phyloP scores from a whole-genome alignment of 2,888 invertebrate genomes.

The Pristionchus entomophagus region DNA sequence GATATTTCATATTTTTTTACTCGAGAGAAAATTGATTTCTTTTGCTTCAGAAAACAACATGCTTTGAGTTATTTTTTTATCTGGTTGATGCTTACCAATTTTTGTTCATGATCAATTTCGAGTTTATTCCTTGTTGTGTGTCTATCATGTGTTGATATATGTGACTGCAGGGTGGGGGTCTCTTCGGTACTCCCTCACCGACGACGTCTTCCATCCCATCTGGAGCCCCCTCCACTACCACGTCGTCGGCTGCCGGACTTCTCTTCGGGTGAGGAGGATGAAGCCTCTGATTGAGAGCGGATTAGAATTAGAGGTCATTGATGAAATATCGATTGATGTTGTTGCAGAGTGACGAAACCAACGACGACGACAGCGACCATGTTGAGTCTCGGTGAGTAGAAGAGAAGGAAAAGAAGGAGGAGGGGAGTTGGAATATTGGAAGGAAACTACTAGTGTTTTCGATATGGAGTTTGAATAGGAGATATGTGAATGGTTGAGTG shows the following conservation, averaged over 20 bases:
- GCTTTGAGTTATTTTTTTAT: too few relatives aligned
- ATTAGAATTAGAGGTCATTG: background rate
- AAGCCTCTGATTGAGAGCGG: too few relatives aligned
- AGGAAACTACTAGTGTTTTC: background rate
- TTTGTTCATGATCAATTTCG: too few relatives aligned
- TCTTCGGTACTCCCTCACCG: conserved; percentile 20
- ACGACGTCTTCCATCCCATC: background rate
- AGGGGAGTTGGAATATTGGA: background rate
- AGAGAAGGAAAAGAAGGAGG: background rate
- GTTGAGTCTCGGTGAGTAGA: background rate
- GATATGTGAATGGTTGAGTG: background rate
- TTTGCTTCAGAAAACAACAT: too few relatives aligned
- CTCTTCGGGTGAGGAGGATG: conserved; percentile 37
- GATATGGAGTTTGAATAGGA: background rate
- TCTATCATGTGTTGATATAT: too few relatives aligned
- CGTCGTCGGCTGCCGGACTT: conserved; percentile 46
- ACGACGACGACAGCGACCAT: background rate
- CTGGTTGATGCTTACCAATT: too few relatives aligned
- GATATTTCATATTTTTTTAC: too few relatives aligned
- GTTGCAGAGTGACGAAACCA: background rate
- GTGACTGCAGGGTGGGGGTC: conserved; percentile 22
- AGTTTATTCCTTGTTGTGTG: too few relatives aligned
- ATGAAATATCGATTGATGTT: background rate
- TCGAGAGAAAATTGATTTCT: too few relatives aligned
- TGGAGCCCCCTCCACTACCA: conserved; percentile 28